phyloP scores from a whole-genome alignment of 2,888 invertebrate genomes.

The Agrotis clavis region DNA sequence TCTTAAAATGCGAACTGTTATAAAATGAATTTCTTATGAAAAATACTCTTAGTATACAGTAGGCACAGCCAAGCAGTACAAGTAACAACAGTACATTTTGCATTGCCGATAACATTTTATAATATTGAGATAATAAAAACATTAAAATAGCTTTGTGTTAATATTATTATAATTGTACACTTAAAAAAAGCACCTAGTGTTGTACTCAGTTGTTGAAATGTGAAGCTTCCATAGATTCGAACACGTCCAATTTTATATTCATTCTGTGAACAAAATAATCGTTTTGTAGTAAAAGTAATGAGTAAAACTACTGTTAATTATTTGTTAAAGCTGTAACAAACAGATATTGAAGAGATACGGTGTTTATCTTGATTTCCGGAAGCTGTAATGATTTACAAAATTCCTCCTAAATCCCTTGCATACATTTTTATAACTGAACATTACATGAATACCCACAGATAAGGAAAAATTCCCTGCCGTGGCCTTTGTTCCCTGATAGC shows the following conservation, averaged over 20 bases:
- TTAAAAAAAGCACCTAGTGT: slow-evolving; percentile 49
- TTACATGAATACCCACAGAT: no score
- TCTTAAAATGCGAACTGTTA: slow-evolving; percentile 42
- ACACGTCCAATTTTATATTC: slow-evolving; percentile 90
- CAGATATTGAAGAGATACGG: neutral
- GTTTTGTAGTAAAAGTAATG: neutral
- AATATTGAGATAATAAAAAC: slow-evolving; percentile 37
- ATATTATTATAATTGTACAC: slow-evolving; percentile 48
- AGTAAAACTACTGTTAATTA: neutral
- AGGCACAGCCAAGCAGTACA: slow-evolving; percentile 81
- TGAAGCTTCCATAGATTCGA: slow-evolving; percentile 92
- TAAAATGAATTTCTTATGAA: slow-evolving; percentile 56
- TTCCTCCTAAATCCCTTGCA: neutral
- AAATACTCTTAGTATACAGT: slow-evolving; percentile 54
- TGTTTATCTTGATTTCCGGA: no score
- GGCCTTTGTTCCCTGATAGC: no score
- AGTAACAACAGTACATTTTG: slow-evolving; percentile 40
- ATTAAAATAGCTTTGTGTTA: slow-evolving; percentile 50
- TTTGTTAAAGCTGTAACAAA: neutral
- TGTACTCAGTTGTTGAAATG: slow-evolving; percentile 90
- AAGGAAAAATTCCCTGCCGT: no score
- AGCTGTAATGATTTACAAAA: neutral
- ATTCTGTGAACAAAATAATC: slow-evolving; percentile 82
- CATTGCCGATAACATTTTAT: slow-evolving; percentile 44
- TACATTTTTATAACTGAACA: no score